Conservation (phyloP, 2,888 invertebrate genomes). For the Agonopterix heracliana region DNA sequence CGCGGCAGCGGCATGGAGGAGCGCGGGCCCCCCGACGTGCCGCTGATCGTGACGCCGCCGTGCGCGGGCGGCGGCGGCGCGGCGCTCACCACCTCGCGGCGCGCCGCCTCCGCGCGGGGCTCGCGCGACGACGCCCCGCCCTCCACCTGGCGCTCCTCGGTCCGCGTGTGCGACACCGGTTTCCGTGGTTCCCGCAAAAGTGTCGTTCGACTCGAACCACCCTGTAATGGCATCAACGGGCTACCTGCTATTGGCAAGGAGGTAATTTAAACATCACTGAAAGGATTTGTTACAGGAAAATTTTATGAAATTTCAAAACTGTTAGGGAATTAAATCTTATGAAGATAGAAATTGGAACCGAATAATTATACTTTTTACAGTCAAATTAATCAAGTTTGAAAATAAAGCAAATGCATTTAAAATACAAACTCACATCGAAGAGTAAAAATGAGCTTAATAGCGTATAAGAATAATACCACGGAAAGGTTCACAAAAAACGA, state of each 20-base stretch:
- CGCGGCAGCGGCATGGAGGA: conserved; percentile 76
- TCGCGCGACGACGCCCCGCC: conserved; percentile 61
- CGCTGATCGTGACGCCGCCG: conserved; percentile 65
- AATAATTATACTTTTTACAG: too few species aligned
- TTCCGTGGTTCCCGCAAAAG: conserved; percentile 79
- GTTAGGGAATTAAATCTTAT: too few species aligned
- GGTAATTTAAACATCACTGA: conserved; percentile 48
- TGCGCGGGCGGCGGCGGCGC: conserved; percentile 43
- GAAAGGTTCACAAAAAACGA: too few species aligned
- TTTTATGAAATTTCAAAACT: not conserved
- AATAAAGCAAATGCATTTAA: too few species aligned
- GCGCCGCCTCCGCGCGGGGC: conserved; percentile 57
- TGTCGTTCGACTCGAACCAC: conserved; percentile 79
- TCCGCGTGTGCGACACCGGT: conserved; percentile 78
- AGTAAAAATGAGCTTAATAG: too few species aligned
- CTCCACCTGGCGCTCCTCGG: conserved; percentile 79
- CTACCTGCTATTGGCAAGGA: conserved; percentile 75
- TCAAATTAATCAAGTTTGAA: too few species aligned
- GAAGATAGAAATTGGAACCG: too few species aligned
- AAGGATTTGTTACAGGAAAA: not conserved
- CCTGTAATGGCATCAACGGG: conserved; percentile 79
- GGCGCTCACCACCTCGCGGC: conserved; percentile 59
- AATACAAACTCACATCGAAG: too few species aligned
- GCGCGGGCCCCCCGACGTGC: conserved; percentile 70
- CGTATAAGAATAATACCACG: too few species aligned